A percentile compares a stretch with the other conserved stretches of the same genome.
These are phyloP conservation scores for Copidosoma aretas DNA, from an alignment of 2,888 invertebrate genomes.

Conservation along the genomic window DNA sequence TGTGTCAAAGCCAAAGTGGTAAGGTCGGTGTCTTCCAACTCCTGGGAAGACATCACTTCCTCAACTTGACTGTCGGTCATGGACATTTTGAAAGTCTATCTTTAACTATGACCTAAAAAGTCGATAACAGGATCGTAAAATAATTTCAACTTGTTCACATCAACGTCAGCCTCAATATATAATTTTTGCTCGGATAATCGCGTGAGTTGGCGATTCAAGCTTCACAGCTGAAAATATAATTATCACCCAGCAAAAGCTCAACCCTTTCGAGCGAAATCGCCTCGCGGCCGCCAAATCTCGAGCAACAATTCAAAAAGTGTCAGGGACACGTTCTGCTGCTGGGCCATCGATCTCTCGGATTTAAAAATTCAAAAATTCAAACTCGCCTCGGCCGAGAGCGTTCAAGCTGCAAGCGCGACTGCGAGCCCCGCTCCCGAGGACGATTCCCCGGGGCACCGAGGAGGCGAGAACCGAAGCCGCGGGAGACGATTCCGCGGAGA, in stretches of 20 bases:
- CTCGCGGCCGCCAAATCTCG: neutral
- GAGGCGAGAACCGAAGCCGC: neutral
- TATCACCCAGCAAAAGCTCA: no score
- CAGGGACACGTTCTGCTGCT: conserved; percentile 13
- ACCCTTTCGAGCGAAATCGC: neutral
- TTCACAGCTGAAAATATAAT: neutral
- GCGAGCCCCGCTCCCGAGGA: neutral
- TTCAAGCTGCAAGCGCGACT: neutral
- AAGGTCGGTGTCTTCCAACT: conserved; percentile 54
- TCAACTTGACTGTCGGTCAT: conserved; percentile 52
- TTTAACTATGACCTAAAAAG: conserved; percentile 20
- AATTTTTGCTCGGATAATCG: neutral
- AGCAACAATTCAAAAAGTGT: conserved; percentile 20
- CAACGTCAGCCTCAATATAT: neutral
- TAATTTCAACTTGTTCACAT: no score
- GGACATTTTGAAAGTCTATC: conserved; percentile 51
- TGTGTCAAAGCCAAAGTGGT: conserved; percentile 54
- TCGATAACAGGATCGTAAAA: no score
- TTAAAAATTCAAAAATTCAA: conserved; percentile 63
- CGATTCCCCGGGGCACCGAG: neutral
- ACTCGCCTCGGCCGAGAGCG: conserved; percentile 37
- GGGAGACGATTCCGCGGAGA: neutral
- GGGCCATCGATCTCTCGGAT: conserved; percentile 42
- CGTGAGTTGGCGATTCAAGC: neutral
- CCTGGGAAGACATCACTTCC: conserved; percentile 51